Percentiles rank a stretch among this genome's conserved stretches.
Conservation (phyloP, 2,888 invertebrate genomes). For the Lumbricus terrestris region DNA sequence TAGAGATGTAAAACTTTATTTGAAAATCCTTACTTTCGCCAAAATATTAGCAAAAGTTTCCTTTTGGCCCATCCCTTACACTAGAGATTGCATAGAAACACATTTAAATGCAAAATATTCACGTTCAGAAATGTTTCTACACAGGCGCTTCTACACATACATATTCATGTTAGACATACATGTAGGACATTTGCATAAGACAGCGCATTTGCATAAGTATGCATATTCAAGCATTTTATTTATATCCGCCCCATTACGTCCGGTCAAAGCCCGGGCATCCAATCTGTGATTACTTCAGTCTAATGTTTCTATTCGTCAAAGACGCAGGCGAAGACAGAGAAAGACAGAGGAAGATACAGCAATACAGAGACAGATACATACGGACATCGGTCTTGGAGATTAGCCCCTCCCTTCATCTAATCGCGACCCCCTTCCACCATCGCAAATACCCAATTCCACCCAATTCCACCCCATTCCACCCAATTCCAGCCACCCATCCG, state of each 20-base stretch:
- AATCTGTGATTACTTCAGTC: neutral
- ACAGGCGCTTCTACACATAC: neutral
- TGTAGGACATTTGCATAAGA: too few species aligned
- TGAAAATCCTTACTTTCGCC: too few species aligned
- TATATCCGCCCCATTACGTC: neutral
- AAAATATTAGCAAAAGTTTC: too few species aligned
- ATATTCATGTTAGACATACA: neutral
- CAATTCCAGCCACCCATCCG: neutral
- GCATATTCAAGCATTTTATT: neutral
- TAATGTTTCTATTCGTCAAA: neutral
- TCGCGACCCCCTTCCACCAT: neutral
- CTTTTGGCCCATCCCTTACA: too few species aligned
- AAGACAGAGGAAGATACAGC: neutral
- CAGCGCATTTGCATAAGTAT: neutral
- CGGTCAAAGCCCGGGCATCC: neutral
- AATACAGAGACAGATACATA: neutral
- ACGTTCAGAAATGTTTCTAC: too few species aligned
- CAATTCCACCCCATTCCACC: neutral
- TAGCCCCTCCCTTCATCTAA: neutral
- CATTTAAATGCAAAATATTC: too few species aligned
- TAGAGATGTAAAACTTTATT: too few species aligned
- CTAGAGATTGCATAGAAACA: too few species aligned
- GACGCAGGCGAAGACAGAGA: neutral
- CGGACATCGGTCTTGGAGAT: neutral
- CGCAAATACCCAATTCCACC: neutral